Percentiles rank a stretch among this genome's conserved stretches.
These are phyloP conservation scores for Tarsius wallacei DNA, from an alignment of 2,797 vertebrate species.

Conservation along the genomic window DNA sequence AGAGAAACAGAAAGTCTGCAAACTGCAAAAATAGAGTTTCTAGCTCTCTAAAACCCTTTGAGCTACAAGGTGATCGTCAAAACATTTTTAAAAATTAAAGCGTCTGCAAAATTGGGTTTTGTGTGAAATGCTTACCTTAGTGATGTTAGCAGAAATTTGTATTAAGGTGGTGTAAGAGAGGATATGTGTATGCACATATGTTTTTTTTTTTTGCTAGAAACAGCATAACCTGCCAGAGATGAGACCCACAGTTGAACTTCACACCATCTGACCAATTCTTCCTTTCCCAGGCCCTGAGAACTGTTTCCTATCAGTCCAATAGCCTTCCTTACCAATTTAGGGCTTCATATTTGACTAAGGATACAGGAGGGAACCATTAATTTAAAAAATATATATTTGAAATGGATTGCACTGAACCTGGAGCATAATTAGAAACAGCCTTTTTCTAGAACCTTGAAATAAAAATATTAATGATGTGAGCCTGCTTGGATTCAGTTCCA, in stretches of 20 bases:
- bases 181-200: slow-evolving; percentile 76
- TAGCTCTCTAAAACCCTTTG: slow-evolving; percentile 52
- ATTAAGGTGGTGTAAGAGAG: slow-evolving; percentile 24
- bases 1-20: slow-evolving; percentile 70
- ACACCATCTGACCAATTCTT: slow-evolving; percentile 82
- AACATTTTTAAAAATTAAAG: slow-evolving; percentile 50
- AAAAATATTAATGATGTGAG: not conserved
- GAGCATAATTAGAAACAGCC: not conserved
- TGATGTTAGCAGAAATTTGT: slow-evolving; percentile 41
- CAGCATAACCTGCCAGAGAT: slow-evolving; percentile 25
- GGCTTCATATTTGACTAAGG: not conserved
- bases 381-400: not conserved
- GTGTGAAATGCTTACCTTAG: slow-evolving; percentile 46
- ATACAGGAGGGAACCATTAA: not conserved
- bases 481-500: slow-evolving; percentile 2
- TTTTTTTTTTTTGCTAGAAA: slow-evolving; percentile 66
- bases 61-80: slow-evolving; percentile 58
- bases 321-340: slow-evolving; percentile 48
- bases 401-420: not conserved
- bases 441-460: slow-evolving; percentile 15
- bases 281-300: slow-evolving; percentile 81
- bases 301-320: slow-evolving; percentile 63
- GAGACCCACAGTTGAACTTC: slow-evolving; percentile 69
- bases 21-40: slow-evolving; percentile 63
- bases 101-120: slow-evolving; percentile 63